Base-by-base conservation (phyloP, 53 echinoderm and acorn worm species). In the Patiria pectinifera region DNA sequence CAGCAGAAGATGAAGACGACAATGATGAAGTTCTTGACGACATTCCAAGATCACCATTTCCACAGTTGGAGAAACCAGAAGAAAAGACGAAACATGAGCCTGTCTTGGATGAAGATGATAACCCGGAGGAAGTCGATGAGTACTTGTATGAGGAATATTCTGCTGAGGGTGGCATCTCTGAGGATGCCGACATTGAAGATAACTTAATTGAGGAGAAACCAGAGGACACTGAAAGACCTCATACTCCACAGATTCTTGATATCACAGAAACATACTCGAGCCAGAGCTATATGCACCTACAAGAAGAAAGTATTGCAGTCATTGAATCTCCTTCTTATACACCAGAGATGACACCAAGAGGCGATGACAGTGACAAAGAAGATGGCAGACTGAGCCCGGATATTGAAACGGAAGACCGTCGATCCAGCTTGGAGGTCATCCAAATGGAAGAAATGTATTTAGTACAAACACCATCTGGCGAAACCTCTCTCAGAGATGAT, bases 171-270 rank as follows among this genome's bases (percentile, higher is more conserved):
- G 89, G 79, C 23, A 80, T 79, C 6, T 59, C 74, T 46, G 93
- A 87, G 71, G 93, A 86, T 85, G 74, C 91, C 9, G 93, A 91
- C 66, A 81, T 93, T 44, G 93, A 86, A 87, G 95, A 93, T 72
- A 71, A 82, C 45, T 25, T 89, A 78, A 85, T 69, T n/a, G 95
- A 94, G 18, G 86, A 88, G 16, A 78, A 49, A 63, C 66, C 15
- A 24, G 59, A 77, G 19, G 91, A 81, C 6, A 26, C 53, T 59
- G 88, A 87, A 47, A 71, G 49, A 75, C 83, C 87, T 59, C 44
- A 25, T 24, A 71, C 85, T 61, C 93, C 93, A 26, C 83, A 87
- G 60, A 93, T 92, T 19, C 49, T 92, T 24, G 92, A 92, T 75
- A 92, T 92, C 81, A 92, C 92, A 48, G 92, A 92, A 61, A 76